Base-by-base conservation (phyloP, 2,113 vertebrate species). In the Pyxicephalus adspersus region DNA sequence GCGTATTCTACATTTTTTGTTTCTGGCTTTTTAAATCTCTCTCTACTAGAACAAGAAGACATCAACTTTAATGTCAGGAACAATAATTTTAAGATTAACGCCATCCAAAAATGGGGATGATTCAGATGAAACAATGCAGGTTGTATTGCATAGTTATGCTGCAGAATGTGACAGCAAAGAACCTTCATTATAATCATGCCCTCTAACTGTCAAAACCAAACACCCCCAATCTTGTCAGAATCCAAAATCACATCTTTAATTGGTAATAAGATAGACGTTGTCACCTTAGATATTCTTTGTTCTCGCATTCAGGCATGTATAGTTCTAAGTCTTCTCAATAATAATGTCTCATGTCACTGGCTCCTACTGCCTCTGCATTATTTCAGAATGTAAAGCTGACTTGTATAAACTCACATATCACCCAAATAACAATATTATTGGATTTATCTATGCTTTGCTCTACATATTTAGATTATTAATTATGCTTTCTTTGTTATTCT, bases 171-270 rank as follows among this genome's bases (percentile, higher is more conserved):
- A 74, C 71, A 74, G 28, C 26, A 61, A 23, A 61, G 38, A 11
- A 45, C 23, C 19, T 8, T 55, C 29, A 74, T 55, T 60, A 38
- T 60, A 74, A 74, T 60, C 28, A 60, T 60, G 28, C 34, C n/a
- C 29, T 74, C 71, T 38, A 58, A 22, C 71, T 74, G 28, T 34
- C 71, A 74, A 60, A 20, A 74, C n/a, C 28, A 74, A 31, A 74
- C 29, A 74, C n/a, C 54, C 58, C 71, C 29, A 74, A 55, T 60
- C 55, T 74, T 60, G 29, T 74, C 71, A 58, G 54, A 57, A 22
- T 28, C 8, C 57, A 34, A 74, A 74, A 60, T 60, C 29, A 57
- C 20, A 60, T 38, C 54, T 15, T 57, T 74, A 74, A 74, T 74
- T 74, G 71, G 71, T 23, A 58, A 60, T 38, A 18, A 20, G 22